Base-by-base conservation (phyloP, 1,140 invertebrate species). In the Ceratitis capitata region DNA sequence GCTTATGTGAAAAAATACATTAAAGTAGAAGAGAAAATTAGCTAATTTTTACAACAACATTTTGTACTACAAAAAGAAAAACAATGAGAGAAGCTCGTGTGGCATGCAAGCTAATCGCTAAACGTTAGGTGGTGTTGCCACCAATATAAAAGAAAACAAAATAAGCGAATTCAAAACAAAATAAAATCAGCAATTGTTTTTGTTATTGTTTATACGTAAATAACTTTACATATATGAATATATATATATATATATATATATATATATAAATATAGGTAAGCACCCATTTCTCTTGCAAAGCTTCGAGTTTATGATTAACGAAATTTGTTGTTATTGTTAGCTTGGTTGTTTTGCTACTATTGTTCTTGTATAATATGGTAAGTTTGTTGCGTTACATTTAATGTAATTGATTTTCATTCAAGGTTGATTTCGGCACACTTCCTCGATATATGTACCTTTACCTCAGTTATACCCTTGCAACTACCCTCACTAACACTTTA, bases 331-430 rank as follows among this genome's bases (percentile, higher is more conserved):
- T n/a, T n/a, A n/a, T n/a, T n/a, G n/a, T n/a, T n/a, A n/a, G n/a
- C n/a, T n/a, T n/a, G n/a, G n/a, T n/a, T n/a, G n/a, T n/a, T n/a
- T n/a, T n/a, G n/a, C n/a, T n/a, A n/a, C n/a, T n/a, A n/a, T n/a
- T n/a, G n/a, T n/a, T n/a, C n/a, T n/a, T n/a, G n/a, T n/a, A n/a
- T n/a, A n/a, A n/a, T n/a, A n/a, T 56, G 42, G 39, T 23, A 26
- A 19, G 14, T 69, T 69, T 39, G 16, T 69, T 42, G 29, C 58
- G 58, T 12, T 26, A 78, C 39, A 45, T 78, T 78, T 78, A 45
- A n/a, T 42, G 69, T 78, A 78, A 78, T 78, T 78, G 69, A 45
- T 78, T 78, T 78, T 78, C 35, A 45, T 45, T 42, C 69, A 78
- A 78, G 69, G 69, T 39, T 78, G 39, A 78, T 78, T 78, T n/a